Conservation (phyloP, 2,888 invertebrate species). For the Apomyelois bistriatella region DNA sequence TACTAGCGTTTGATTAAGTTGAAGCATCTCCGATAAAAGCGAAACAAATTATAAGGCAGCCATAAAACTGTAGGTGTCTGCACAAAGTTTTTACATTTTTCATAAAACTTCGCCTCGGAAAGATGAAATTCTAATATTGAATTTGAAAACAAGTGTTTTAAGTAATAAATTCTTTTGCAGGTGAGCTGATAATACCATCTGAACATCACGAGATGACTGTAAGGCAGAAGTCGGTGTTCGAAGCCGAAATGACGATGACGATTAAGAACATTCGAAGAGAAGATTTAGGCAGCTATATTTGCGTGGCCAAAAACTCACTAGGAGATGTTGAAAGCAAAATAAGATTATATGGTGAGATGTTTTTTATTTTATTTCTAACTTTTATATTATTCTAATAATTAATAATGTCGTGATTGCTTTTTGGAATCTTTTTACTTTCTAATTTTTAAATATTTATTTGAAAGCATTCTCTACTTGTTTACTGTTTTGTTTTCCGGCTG, state of each 20-base stretch:
- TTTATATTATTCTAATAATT: too few species aligned
- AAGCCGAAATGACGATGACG: constrained; percentile 90
- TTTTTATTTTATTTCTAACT: neutral
- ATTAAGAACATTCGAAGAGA: constrained; percentile 88
- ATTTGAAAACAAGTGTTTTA: constrained; percentile 70
- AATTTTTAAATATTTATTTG: too few species aligned
- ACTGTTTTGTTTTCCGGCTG: too few species aligned
- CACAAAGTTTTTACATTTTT: constrained; percentile 76
- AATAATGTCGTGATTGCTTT: too few species aligned
- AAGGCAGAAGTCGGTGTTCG: constrained; percentile 87
- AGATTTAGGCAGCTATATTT: constrained; percentile 91
- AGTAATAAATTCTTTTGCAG: constrained; percentile 76
- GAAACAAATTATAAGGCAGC: constrained; percentile 75
- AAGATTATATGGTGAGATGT: constrained; percentile 87
- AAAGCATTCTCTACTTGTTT: too few species aligned
- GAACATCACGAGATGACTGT: constrained; percentile 89
- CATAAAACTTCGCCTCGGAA: constrained; percentile 69
- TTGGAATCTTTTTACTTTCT: too few species aligned
- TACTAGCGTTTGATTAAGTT: constrained; percentile 27
- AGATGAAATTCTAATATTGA: constrained; percentile 77
- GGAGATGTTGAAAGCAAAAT: constrained; percentile 95
- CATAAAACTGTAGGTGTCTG: constrained; percentile 76
- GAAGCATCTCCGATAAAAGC: constrained; percentile 62
- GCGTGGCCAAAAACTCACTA: constrained; percentile 92
- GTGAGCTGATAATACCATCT: constrained; percentile 92